A percentile compares a stretch with the other conserved stretches of the same genome.
Evolutionary conservation across 2,797 vertebrate genomes (phyloP).

Genomic region (Pipistrellus pygmaeus): DNA sequence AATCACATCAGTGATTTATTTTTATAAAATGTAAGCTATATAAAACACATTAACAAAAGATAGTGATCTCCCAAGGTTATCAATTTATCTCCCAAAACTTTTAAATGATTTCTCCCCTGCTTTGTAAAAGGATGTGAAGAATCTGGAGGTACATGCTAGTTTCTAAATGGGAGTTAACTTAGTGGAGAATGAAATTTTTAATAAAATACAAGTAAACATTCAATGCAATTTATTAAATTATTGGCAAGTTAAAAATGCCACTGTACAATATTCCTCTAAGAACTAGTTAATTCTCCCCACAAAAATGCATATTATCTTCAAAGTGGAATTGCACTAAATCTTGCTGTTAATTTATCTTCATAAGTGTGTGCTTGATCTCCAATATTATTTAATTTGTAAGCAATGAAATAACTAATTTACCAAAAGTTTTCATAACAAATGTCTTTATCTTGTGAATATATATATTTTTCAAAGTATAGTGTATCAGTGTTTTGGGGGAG

Average conservation of each 20-base stretch:
- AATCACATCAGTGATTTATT: background rate
- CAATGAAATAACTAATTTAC: background rate
- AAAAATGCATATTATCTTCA: background rate
- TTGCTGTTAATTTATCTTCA: conserved; percentile 46
- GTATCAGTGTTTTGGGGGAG: background rate
- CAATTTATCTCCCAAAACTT: background rate
- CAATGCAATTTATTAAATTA: background rate
- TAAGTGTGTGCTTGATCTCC: background rate
- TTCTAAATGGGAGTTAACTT: background rate
- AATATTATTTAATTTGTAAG: background rate
- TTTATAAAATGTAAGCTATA: background rate
- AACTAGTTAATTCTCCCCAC: background rate
- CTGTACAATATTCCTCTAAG: background rate
- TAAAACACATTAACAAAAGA: background rate
- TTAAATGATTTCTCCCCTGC: background rate
- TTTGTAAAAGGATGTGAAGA: background rate
- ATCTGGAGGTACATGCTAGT: too few relatives aligned
- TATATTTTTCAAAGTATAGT: background rate
- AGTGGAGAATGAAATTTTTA: background rate
- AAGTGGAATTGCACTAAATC: background rate
- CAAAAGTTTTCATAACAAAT: conserved; percentile 16
- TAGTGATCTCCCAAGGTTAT: background rate
- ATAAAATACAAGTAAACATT: conserved; percentile 34
- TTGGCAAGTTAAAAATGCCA: background rate
- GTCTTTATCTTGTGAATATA: background rate